Evolutionary conservation across 2,113 vertebrate species (phyloP), one percentile per base, ranked within the genome.

Genomic region (Prolemur simus): DNA sequence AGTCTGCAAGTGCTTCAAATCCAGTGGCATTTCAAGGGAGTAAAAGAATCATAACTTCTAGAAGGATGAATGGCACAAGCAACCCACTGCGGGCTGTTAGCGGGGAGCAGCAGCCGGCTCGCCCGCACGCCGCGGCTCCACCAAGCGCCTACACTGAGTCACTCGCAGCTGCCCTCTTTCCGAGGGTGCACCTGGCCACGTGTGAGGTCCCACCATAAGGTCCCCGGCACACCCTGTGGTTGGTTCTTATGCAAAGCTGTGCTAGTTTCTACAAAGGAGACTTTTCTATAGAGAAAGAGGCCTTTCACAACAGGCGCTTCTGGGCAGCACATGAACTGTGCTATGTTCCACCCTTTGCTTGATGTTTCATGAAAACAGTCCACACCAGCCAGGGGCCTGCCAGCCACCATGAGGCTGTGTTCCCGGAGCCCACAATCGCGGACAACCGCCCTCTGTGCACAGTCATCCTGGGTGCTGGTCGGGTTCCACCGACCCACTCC

Each of bases 1-100:
- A 42, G 60, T 93, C 89, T 56, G 11, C 47, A 73, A 25, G 69
- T 18, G 8, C 71, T 94, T 95, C 54, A 47, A 86, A 63, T 54
- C 39, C 88, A 91, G 54, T 29, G 66, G 49, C 3, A 0, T 68
- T 52, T 90, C 37, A 42, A 9, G 4, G 54, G 37, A 76, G n/a
- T 47, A 6, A 54, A 81, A 89, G 27, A 83, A 89, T 29, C 14
- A 4, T 23, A 39, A 47, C 37, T 32, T 87, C 58, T 18, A 86
- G 56, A 82, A 60, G 80, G 45, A 39, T 2, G 5, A 52, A 81
- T 2, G 34, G 34, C 10, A 25, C 52, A 78, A 64, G 15, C 5
- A 5, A 47, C 39, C 14, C 2, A 2, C 58, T 63, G 39, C 4
- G 15, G 4, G 25, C 5, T 58, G 29, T 18, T 11, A n/a, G 80